Evolutionary conservation across 2,113 vertebrate genomes (phyloP).

Genomic region (Fulmarus glacialis): DNA sequence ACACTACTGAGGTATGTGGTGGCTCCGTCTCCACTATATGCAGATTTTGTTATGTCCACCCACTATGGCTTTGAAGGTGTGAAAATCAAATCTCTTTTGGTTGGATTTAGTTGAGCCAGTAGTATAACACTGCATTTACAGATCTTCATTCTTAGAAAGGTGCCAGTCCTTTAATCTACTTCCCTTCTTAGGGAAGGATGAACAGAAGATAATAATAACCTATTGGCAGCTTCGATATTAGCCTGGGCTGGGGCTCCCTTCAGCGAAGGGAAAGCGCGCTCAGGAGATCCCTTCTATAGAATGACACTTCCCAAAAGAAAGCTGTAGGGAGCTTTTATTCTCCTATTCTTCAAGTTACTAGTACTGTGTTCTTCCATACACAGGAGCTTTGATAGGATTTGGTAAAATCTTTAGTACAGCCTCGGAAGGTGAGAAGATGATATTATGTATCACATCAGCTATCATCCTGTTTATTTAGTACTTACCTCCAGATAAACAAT

Average conservation of each 20-base stretch:
- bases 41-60: neutral
- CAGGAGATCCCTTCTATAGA: neutral
- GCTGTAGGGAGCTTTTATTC: neutral
- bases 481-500: neutral
- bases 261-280: fast-evolving
- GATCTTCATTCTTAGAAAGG: neutral
- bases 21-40: neutral
- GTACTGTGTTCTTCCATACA: neutral
- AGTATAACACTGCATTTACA: neutral
- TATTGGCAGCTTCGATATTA: neutral
- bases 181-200: neutral
- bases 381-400: neutral
- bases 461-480: neutral
- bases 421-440: neutral
- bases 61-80: neutral
- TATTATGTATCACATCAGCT: neutral
- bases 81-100: neutral
- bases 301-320: neutral
- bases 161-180: neutral
- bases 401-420: neutral
- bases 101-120: neutral
- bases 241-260: neutral
- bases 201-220: neutral
- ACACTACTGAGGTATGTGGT: neutral
- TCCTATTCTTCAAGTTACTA: neutral